These are phyloP conservation scores for Sebastiscus albofasciatus DNA, from an alignment of 2,797 vertebrate genomes.

Conservation along the genomic window DNA sequence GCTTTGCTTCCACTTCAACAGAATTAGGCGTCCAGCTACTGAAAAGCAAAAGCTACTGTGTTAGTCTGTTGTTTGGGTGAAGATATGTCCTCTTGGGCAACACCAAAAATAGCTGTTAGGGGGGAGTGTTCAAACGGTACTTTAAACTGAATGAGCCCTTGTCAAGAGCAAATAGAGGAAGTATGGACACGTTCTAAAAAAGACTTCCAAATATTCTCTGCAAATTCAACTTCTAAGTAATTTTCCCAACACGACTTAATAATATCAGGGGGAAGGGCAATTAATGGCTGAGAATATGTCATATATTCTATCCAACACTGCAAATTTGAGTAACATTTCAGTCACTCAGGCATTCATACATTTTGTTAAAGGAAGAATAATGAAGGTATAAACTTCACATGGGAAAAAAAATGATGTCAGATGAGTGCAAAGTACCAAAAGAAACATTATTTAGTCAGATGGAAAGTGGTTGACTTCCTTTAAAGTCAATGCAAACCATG, in stretches of 20 bases:
- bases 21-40: background rate
- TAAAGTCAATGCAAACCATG: no score
- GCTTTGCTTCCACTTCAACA: background rate
- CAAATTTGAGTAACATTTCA: background rate
- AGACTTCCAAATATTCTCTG: no score
- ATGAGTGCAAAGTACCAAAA: background rate
- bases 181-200: rapidly evolving
- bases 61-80: background rate
- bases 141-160: no score
- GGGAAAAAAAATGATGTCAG: background rate
- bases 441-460: background rate
- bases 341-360: background rate
- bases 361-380: background rate
- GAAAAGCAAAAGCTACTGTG: background rate
- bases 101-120: background rate
- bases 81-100: no score
- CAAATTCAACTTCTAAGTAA: no score
- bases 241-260: background rate
- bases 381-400: no score
- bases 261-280: background rate
- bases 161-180: no score
- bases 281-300: background rate
- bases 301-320: background rate
- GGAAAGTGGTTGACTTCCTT: no score
- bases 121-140: background rate